These are phyloP conservation scores for Cromileptes altivelis DNA, from an alignment of 2,113 vertebrate genomes.

Conservation along the genomic window DNA sequence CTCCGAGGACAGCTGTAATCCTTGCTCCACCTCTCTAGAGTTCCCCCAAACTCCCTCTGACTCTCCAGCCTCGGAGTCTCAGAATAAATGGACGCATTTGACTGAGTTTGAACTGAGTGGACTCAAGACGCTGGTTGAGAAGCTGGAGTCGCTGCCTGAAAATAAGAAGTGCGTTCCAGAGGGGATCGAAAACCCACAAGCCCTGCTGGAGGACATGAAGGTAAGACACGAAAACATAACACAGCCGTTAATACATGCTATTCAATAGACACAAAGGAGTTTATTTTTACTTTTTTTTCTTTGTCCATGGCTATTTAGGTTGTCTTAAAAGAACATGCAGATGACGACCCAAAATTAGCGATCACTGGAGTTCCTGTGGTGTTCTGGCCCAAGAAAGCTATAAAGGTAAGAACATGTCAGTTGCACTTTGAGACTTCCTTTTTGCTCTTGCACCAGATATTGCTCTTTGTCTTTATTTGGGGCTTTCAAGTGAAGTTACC, in stretches of 20 bases:
- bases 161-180: constrained; percentile 94
- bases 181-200: constrained; percentile 92
- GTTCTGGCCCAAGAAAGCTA: constrained; percentile 92
- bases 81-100: constrained; percentile 91
- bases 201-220: constrained; percentile 95
- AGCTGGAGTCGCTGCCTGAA: constrained; percentile 95
- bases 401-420: constrained; percentile 88
- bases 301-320: constrained; percentile 80
- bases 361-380: constrained; percentile 94
- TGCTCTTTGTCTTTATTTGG: neutral
- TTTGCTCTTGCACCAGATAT: neutral
- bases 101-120: constrained; percentile 96
- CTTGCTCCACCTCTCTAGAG: constrained; percentile 77
- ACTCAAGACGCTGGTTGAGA: constrained; percentile 93
- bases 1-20: constrained; percentile 89
- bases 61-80: constrained; percentile 87
- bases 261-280: neutral
- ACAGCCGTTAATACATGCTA: neutral
- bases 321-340: constrained; percentile 94
- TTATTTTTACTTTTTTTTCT: neutral
- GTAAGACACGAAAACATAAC: constrained; percentile 74
- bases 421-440: neutral
- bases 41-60: constrained; percentile 90
- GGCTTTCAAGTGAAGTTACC: neutral
- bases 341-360: constrained; percentile 92